Base-by-base conservation (phyloP, 2,888 invertebrate species). In the Amblyjoppa fuscipennis region DNA sequence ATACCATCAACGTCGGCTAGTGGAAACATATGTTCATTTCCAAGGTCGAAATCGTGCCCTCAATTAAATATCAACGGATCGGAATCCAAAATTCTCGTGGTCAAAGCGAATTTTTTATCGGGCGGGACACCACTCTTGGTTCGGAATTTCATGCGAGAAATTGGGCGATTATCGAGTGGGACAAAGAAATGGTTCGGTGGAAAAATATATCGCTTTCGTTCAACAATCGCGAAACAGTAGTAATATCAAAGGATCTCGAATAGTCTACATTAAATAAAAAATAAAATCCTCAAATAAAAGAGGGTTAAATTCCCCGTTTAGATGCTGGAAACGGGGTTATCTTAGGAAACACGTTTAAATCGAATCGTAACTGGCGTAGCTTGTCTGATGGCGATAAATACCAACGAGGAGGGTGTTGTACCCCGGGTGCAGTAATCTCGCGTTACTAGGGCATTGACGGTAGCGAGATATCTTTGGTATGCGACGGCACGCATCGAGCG, bases 281-380 rank as follows among this genome's bases (percentile, higher is more conserved):
- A 77, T 2, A 31, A 3, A 31, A 77, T 59, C 16, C 59, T 6
- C 41, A 69, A 5, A 3, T 81, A 7, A 68, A 74, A 56, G 75
- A 81, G 38, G 81, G 74, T 2, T 81, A 81, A 11, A 70, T 76
- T 28, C 76, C 82, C 9, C 71, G 61, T 11, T 64, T 81, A 31
- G 9, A 81, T n/a, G 61, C 70, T 25, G 16, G 13, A n/a, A 59
- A 41, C 20, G 76, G 41, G n/a, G 71, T 82, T 9, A 71, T 71
- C 41, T 41, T 77, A 13, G 77, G 82, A 16, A 68, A 71, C 51
- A 61, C 31, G 4, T 38, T 51, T 7, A 70, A 64, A 25, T 51
- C 25, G 5, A 45, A 45, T 11, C 5, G n/a, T n/a, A 45, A 13
- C 2, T 13, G 45, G 45, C 13, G 2, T 45, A 45, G 45, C 45